A percentile compares a stretch with the other conserved stretches of the same genome.
Evolutionary conservation across 37 sponge, comb jelly and placozoan genomes (phyloP).

Genomic region (Ianthella basta): DNA sequence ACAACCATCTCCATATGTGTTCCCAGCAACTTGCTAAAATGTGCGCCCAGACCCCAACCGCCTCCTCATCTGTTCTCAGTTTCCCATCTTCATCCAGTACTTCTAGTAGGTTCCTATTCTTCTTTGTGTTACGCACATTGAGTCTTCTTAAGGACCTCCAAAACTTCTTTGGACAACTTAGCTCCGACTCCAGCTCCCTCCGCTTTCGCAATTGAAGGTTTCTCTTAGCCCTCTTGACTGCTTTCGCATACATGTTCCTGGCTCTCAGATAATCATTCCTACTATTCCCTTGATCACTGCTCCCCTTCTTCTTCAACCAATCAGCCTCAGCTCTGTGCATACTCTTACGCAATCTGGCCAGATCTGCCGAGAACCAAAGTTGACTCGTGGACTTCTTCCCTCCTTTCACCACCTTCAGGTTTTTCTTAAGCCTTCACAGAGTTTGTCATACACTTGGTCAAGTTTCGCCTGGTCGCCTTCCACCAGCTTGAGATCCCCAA

Average conservation of each 20-base stretch:
- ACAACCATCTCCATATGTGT: constrained; percentile 18
- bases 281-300: constrained; percentile 26
- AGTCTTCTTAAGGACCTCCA: constrained; percentile 25
- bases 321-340: constrained; percentile 29
- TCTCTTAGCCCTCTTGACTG: constrained; percentile 20
- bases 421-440: constrained; percentile 32
- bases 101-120: constrained; percentile 25
- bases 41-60: constrained; percentile 8
- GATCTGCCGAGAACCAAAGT: constrained; percentile 1
- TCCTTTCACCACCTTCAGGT: constrained; percentile 23
- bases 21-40: constrained; percentile 27
- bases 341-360: constrained; percentile 29
- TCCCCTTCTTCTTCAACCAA: constrained; percentile 31
- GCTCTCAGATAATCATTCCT: constrained; percentile 20
- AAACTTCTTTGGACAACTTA: constrained; percentile 31
- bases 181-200: constrained; percentile 28
- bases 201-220: constrained; percentile 9
- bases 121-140: constrained; percentile 25
- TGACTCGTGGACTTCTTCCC: constrained; percentile 32
- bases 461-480: constrained; percentile 24
- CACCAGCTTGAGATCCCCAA: constrained; percentile 27
- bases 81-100: constrained; percentile 21
- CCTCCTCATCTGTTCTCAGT: constrained; percentile 24
- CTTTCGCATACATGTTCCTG: constrained; percentile 20
- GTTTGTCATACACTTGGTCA: constrained; percentile 25